Base-by-base conservation (phyloP, 2,888 invertebrate genomes). In the Cerastoderma edule region DNA sequence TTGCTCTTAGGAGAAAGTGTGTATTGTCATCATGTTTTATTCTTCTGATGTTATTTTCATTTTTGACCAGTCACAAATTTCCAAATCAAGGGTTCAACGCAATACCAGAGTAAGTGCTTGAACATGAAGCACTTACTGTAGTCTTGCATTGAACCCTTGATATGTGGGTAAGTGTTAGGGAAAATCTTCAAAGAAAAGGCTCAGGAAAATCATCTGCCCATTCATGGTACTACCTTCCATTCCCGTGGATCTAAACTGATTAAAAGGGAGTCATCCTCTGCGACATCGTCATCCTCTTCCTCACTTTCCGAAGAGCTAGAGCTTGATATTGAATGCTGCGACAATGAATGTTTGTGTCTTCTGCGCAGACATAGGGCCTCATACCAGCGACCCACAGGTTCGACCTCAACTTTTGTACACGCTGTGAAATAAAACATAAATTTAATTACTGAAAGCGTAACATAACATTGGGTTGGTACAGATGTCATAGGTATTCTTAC, bases 191-290 rank as follows among this genome's bases (percentile, higher is more conserved):
- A n/a, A n/a, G n/a, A n/a, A n/a, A n/a, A n/a, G n/a, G n/a, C n/a
- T n/a, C n/a, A n/a, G n/a, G n/a, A n/a, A n/a, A n/a, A n/a, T n/a
- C n/a, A n/a, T n/a, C n/a, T n/a, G n/a, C n/a, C n/a, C n/a, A n/a
- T n/a, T n/a, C n/a, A n/a, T n/a, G n/a, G n/a, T n/a, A n/a, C 28
- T 84, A 94, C 94, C 92, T 98, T 99, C 98, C 98, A 99, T 89
- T 98, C 96, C 92, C 97, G 98, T 2, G 99, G 99, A 93, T 99
- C 97, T 83, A 99, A 94, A 76, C 96, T 96, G 83, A 96, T 94
- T 79, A 99, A 94, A 92, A 97, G 97, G 72, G 95, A 85, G 72
- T 89, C 86, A 63, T 91, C 89, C 50, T 91, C 91, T 65, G 88
- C 88, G 35, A 83, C 87, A 16, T 87, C 83, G 22, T 86, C 87